Evolutionary conservation across 2,113 vertebrate genomes (phyloP).

Genomic region (Leptodactylus fuscus): DNA sequence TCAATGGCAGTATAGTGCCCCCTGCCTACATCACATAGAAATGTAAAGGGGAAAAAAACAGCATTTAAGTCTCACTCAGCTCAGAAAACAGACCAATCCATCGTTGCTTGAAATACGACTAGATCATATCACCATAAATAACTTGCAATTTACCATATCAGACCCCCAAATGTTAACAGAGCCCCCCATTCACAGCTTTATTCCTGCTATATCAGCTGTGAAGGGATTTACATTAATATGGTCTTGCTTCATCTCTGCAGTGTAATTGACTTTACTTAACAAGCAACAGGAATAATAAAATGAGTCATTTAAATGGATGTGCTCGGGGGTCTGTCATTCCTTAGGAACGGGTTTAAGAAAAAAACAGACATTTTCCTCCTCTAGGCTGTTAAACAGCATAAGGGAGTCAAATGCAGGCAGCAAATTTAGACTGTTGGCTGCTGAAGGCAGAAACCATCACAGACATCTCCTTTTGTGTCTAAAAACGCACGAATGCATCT

Average conservation of each 20-base stretch:
- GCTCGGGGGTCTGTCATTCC: constrained; percentile 28
- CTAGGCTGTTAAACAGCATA: background rate
- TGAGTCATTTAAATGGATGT: constrained; percentile 17
- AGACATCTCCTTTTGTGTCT: background rate
- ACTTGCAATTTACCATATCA: background rate
- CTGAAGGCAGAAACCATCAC: constrained; percentile 15
- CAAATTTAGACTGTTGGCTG: constrained; percentile 28
- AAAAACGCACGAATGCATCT: background rate
- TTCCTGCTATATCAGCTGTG: background rate
- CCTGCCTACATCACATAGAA: constrained; percentile 4
- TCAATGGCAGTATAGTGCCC: constrained; percentile 41
- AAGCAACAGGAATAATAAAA: constrained; percentile 28
- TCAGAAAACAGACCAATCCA: background rate
- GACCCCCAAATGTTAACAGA: background rate
- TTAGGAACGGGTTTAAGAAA: background rate
- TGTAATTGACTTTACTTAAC: constrained; percentile 45
- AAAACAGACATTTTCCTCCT: constrained; percentile 1
- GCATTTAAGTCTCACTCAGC: background rate
- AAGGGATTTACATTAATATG: constrained; percentile 34
- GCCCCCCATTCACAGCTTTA: background rate
- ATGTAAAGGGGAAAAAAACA: background rate
- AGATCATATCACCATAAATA: constrained; percentile 7
- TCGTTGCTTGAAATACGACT: background rate
- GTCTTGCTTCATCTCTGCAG: constrained; percentile 13
- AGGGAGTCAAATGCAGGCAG: background rate